Evolutionary conservation across 2,888 invertebrate species (phyloP).

Genomic region (Melieria picta): DNA sequence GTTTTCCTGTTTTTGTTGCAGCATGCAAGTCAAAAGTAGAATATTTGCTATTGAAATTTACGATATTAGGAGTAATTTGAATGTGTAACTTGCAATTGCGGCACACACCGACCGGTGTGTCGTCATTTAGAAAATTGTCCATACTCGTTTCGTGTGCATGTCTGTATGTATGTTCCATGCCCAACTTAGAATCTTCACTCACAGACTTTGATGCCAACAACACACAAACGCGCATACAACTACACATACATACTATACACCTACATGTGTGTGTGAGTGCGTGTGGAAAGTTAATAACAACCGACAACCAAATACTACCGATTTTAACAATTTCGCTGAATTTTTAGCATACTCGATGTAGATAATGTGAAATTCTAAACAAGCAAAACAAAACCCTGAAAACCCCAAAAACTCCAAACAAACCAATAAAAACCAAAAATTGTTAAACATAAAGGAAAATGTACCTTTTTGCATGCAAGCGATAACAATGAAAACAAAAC

Average conservation of each 20-base stretch:
- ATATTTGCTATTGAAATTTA: no score
- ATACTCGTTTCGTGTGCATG: no score
- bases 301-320: slow-evolving; percentile 28
- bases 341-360: slow-evolving; percentile 20
- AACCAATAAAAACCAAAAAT: neutral
- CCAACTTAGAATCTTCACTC: neutral
- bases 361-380: slow-evolving; percentile 27
- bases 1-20: no score
- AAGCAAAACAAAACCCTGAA: slow-evolving; percentile 24
- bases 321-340: slow-evolving; percentile 30
- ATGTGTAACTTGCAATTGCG: no score
- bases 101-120: no score
- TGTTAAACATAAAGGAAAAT: slow-evolving; percentile 13
- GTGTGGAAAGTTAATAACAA: slow-evolving; percentile 3
- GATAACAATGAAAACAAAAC: slow-evolving; percentile 59
- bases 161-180: no score
- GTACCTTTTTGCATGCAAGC: slow-evolving; percentile 58
- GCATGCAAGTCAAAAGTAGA: no score
- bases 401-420: neutral
- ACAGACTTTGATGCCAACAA: neutral
- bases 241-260: neutral
- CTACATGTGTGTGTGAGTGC: slow-evolving; percentile 1
- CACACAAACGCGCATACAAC: neutral
- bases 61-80: no score
- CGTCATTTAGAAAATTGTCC: no score